Evolutionary conservation across 2,797 vertebrate species (phyloP).

Genomic region (Rhinogobio ventralis): DNA sequence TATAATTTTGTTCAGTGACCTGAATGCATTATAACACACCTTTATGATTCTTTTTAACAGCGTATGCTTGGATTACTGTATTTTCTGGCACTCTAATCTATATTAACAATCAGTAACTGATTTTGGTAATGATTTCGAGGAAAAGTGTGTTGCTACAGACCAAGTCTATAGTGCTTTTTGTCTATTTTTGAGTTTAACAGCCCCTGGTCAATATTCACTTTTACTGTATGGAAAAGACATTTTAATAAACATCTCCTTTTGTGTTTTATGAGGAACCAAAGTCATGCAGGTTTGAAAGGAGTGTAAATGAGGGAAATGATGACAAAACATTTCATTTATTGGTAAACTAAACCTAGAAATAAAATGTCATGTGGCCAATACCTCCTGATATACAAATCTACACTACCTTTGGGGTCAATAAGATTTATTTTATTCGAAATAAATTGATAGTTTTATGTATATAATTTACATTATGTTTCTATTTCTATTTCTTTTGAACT

Average conservation of each 20-base stretch:
- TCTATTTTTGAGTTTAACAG: neutral
- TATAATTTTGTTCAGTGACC: neutral
- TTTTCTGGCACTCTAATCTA: neutral
- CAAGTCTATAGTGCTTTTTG: neutral
- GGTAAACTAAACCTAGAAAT: neutral
- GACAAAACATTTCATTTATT: neutral
- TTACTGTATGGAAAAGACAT: neutral
- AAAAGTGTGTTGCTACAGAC: neutral
- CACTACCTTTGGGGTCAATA: neutral
- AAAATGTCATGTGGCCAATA: neutral
- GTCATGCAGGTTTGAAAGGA: neutral
- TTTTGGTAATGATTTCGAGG: conserved; percentile 28
- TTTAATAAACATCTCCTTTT: neutral
- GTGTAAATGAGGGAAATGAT: neutral
- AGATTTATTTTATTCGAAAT: too few relatives aligned
- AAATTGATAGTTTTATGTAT: neutral
- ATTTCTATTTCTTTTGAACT: neutral
- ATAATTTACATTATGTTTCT: neutral
- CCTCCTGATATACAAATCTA: neutral
- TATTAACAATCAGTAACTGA: conserved; percentile 78
- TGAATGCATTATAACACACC: neutral
- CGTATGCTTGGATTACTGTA: neutral
- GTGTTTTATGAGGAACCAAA: neutral
- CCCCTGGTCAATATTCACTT: neutral
- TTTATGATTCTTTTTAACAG: neutral